Percentiles rank a stretch among this genome's conserved stretches.
Evolutionary conservation across 1,140 invertebrate genomes (phyloP).

Genomic region (Chymomyza costata): DNA sequence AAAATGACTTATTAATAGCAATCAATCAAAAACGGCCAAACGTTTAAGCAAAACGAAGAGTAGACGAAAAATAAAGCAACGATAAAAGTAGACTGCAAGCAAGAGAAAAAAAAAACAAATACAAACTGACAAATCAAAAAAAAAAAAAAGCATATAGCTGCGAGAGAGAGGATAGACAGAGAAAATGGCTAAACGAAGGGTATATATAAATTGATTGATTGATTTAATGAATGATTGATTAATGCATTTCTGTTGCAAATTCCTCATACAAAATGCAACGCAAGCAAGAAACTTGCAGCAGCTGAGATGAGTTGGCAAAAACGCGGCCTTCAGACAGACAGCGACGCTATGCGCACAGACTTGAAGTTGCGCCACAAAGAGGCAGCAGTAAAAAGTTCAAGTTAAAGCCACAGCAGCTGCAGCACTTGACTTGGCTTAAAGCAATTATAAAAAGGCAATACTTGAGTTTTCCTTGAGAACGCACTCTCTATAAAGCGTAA

Average conservation of each 20-base stretch:
- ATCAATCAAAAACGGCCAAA: slow-evolving; percentile 63
- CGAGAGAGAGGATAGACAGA: background rate
- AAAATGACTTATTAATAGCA: slow-evolving; percentile 71
- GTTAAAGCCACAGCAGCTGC: slow-evolving; percentile 2
- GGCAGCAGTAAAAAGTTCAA: slow-evolving; percentile 5
- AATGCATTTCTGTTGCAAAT: slow-evolving; percentile 72
- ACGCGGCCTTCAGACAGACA: background rate
- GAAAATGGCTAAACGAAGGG: slow-evolving; percentile 45
- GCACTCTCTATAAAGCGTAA: background rate
- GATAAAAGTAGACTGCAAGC: slow-evolving; percentile 17
- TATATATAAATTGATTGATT: slow-evolving; percentile 72
- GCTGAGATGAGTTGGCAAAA: slow-evolving; percentile 11
- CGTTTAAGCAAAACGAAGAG: slow-evolving; percentile 27
- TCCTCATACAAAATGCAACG: slow-evolving; percentile 63
- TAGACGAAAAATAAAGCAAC: slow-evolving; percentile 1
- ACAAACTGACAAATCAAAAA: slow-evolving; percentile 12
- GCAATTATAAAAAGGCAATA: no score
- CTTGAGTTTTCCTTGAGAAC: no score
- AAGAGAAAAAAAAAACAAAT: slow-evolving; percentile 17
- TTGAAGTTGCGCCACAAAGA: slow-evolving; percentile 8
- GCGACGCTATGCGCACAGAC: slow-evolving; percentile 6
- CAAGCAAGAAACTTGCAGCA: slow-evolving; percentile 8
- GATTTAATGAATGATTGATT: slow-evolving; percentile 74
- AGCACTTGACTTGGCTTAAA: slow-evolving; percentile 26
- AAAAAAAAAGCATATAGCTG: slow-evolving; percentile 6